Evolutionary conservation across 1,140 invertebrate genomes (phyloP).

Genomic region (Batillaria attramentaria): DNA sequence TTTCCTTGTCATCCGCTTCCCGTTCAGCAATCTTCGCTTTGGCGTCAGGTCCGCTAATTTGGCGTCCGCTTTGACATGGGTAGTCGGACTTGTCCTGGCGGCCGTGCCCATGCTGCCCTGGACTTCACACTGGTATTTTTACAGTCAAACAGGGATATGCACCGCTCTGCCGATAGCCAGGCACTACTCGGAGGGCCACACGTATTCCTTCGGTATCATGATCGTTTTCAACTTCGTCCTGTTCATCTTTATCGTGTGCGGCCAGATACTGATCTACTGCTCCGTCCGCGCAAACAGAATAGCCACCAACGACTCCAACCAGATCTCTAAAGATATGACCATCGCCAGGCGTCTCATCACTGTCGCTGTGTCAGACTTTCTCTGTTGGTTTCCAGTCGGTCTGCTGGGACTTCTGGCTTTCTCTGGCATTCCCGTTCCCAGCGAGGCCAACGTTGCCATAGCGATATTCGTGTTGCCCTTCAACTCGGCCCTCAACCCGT

Average conservation of each 20-base stretch:
- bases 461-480: slow-evolving; percentile 33
- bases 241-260: slow-evolving; percentile 42
- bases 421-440: slow-evolving; percentile 31
- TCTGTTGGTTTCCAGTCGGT: slow-evolving; percentile 41
- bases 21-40: slow-evolving; percentile 11
- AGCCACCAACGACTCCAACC: neutral
- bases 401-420: slow-evolving; percentile 25
- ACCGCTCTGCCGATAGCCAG: slow-evolving; percentile 44
- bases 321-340: neutral
- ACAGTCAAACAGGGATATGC: slow-evolving; percentile 45
- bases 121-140: slow-evolving; percentile 42
- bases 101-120: slow-evolving; percentile 22
- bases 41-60: slow-evolving; percentile 3
- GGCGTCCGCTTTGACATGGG: slow-evolving; percentile 19
- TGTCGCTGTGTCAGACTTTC: slow-evolving; percentile 7
- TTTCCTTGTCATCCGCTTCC: slow-evolving; percentile 20
- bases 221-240: slow-evolving; percentile 46
- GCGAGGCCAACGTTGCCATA: slow-evolving; percentile 27
- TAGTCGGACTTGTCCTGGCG: slow-evolving; percentile 16
- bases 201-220: slow-evolving; percentile 47
- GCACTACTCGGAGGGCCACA: slow-evolving; percentile 30
- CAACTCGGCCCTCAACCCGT: slow-evolving; percentile 36
- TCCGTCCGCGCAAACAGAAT: neutral
- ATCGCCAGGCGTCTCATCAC: slow-evolving; percentile 15
- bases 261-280: slow-evolving; percentile 33